phyloP scores from a whole-genome alignment of 2,888 invertebrate genomes.

The Agapostemon virescens region DNA sequence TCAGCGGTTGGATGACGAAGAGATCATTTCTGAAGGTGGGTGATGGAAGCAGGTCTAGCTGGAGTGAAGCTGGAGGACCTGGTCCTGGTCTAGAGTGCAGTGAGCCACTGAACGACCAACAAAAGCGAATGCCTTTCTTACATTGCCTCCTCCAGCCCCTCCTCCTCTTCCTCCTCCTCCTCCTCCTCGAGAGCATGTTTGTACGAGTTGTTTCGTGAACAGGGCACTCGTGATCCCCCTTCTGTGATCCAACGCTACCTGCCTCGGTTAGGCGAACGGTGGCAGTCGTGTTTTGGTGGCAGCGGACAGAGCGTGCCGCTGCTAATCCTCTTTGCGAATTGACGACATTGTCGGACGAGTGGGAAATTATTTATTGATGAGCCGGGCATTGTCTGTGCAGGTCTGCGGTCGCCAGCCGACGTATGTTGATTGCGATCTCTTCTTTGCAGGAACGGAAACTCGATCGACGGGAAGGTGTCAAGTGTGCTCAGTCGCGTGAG shows the following conservation, averaged over 20 bases:
- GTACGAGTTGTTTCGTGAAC: constrained; percentile 33
- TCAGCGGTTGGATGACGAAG: not conserved
- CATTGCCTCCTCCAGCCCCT: constrained; percentile 37
- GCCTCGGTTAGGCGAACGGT: not conserved
- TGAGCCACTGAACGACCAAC: constrained; percentile 41
- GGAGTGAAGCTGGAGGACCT: not conserved
- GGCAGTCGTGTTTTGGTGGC: constrained; percentile 26
- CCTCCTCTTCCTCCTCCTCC: constrained; percentile 38
- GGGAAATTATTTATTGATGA: not conserved
- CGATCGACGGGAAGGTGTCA: not conserved
- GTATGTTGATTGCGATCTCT: not conserved
- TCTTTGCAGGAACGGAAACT: not conserved
- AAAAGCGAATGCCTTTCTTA: constrained; percentile 29
- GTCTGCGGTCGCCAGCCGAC: not conserved
- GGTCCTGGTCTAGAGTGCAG: constrained; percentile 18
- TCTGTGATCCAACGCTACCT: not conserved
- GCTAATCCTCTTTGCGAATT: constrained; percentile 38
- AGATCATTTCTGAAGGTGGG: not conserved
- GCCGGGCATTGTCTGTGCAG: not conserved
- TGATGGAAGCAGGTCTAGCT: not conserved
- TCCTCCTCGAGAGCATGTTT: constrained; percentile 2
- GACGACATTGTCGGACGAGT: constrained; percentile 4
- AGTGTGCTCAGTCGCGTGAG: not conserved
- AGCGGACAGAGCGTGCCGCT: not conserved
- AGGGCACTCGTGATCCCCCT: constrained; percentile 17